phyloP scores from a whole-genome alignment of 2,797 vertebrate species.

The Psittacula echo region DNA sequence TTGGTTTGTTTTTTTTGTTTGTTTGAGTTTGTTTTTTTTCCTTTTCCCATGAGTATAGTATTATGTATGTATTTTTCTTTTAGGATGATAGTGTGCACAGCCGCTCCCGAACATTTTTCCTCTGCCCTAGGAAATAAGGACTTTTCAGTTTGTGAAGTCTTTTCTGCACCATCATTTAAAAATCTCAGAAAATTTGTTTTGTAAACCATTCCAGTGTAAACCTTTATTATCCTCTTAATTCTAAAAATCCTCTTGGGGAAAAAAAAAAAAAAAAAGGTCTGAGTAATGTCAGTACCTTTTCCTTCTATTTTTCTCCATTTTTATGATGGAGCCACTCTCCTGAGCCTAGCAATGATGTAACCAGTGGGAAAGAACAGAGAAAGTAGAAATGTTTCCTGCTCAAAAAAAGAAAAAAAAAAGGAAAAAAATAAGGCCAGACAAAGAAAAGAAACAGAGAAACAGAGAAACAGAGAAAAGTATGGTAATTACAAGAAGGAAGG shows the following conservation, averaged over 20 bases:
- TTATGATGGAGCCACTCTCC: background rate
- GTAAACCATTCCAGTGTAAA: background rate
- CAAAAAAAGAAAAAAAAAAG: background rate
- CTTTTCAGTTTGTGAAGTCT: background rate
- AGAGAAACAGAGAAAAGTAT: background rate
- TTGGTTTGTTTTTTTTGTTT: background rate
- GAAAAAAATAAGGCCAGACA: background rate
- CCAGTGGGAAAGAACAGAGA: background rate
- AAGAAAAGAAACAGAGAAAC: background rate
- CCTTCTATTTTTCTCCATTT: background rate
- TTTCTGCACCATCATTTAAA: background rate
- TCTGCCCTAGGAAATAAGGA: background rate
- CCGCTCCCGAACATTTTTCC: background rate
- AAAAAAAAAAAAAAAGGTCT: fast-evolving
- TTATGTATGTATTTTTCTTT: background rate
- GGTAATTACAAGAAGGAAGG: background rate
- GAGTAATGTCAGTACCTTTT: background rate
- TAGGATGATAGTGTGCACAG: background rate
- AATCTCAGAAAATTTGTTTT: background rate
- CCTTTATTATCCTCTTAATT: background rate
- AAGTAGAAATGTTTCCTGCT: background rate
- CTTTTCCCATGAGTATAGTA: too few species aligned
- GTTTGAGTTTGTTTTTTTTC: background rate
- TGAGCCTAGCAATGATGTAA: background rate
- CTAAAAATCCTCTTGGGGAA: background rate